Evolutionary conservation across 2,888 invertebrate genomes (phyloP), one percentile per base, ranked within the genome.

Genomic region (Diaperis boleti): DNA sequence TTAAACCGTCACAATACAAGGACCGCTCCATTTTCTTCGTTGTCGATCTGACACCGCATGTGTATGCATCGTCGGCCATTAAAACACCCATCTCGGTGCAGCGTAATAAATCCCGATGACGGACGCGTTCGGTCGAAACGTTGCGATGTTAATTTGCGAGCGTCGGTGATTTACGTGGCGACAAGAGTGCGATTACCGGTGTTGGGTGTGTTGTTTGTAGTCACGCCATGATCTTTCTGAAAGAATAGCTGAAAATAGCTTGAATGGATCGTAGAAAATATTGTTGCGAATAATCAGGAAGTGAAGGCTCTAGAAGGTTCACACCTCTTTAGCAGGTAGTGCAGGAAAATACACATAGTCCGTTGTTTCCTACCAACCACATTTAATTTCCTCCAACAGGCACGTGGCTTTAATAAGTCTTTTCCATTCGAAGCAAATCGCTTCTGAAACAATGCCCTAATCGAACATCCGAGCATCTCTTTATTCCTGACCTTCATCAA

Each of bases 401-500:
- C 42, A 42, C 11, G 14, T 26, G 13, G 26, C 26, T 7, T 6
- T 33, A 33, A 33, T 33, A 33, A 33, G 33, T 20, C 13, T 7
- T 42, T 22, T n/a, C 13, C 44, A 44, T 44, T 13, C 26, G 8
- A 13, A 20, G 4, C 2, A 26, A 44, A 44, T 44, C 44, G 26
- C 44, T 26, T 49, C 29, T 1, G 35, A 50, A 35, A 50, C 50
- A 50, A 50, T 50, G 13, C 50, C 17, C 35, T 37, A 50, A 50
- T 50, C 50, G 15, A 50, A 37, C 37, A 50, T 50, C 37, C 50
- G 22, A 8, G 35, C 20, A 37, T 20, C 20, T 50, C 50, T 37
- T 33, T n/a, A 26, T n/a, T 18, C 50, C 37, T 22, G 37, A 50
- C 50, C 50, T 50, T 14, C 50, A 13, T 35, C 50, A 50, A 50